phyloP scores from a whole-genome alignment of 2,888 invertebrate species.

The Dryadula phaetusa region DNA sequence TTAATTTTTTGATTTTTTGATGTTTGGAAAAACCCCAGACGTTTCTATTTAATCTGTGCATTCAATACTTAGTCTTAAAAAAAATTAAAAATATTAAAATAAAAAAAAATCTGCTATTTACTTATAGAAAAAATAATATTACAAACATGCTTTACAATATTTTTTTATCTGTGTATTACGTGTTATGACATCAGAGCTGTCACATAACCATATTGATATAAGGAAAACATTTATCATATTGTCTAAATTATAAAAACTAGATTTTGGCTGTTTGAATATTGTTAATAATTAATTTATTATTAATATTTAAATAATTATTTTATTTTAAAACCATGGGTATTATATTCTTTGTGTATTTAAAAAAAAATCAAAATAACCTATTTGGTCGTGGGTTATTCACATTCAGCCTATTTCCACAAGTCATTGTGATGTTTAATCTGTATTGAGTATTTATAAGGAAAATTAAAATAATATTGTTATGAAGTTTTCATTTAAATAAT shows the following conservation, averaged over 20 bases:
- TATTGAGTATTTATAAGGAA: conserved; percentile 7
- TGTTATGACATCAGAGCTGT: conserved; percentile 12
- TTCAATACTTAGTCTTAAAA: background rate
- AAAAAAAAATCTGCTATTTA: background rate
- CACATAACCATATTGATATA: background rate
- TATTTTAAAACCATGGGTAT: background rate
- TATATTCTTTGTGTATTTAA: background rate
- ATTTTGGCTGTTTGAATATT: background rate
- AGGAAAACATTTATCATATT: conserved; percentile 3
- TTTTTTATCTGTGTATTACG: conserved; percentile 7
- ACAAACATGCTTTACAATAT: background rate
- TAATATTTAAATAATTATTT: background rate
- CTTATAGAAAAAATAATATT: background rate
- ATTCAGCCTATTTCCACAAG: conserved; percentile 3
- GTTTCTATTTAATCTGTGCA: background rate
- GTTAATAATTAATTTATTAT: background rate
- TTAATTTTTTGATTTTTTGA: background rate
- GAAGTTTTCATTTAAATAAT: too few relatives aligned
- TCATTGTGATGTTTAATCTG: background rate
- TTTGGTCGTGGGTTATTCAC: background rate
- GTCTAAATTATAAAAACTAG: background rate
- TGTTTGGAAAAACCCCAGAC: background rate
- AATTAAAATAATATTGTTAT: background rate
- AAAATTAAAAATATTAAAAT: background rate
- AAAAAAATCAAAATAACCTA: background rate